Evolutionary conservation across 2,113 vertebrate species (phyloP).

Genomic region (Catharus bicknelli): DNA sequence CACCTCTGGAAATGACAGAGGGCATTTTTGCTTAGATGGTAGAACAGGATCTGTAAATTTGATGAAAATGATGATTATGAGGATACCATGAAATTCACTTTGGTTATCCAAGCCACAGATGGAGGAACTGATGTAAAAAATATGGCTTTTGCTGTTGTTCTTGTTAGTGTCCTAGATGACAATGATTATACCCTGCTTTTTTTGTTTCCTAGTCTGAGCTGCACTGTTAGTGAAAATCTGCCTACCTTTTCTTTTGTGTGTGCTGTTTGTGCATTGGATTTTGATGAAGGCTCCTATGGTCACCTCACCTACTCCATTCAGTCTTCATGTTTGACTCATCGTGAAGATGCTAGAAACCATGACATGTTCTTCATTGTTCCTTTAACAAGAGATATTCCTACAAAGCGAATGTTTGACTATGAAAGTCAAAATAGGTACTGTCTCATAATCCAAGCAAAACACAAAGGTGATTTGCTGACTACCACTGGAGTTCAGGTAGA

Average conservation of each 20-base stretch:
- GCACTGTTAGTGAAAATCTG: constrained; percentile 83
- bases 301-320: constrained; percentile 87
- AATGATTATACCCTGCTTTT: constrained; percentile 90
- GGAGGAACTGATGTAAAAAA: constrained; percentile 71
- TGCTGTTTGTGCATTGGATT: constrained; percentile 83
- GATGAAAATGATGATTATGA: constrained; percentile 84
- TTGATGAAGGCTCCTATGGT: constrained; percentile 85
- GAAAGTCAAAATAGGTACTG: constrained; percentile 84
- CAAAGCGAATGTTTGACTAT: constrained; percentile 86
- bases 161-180: constrained; percentile 83
- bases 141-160: constrained; percentile 79
- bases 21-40: constrained; percentile 77
- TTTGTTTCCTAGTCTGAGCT: constrained; percentile 80
- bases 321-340: constrained; percentile 79
- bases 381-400: constrained; percentile 85
- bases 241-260: constrained; percentile 82
- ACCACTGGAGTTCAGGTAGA: constrained; percentile 80
- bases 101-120: constrained; percentile 85
- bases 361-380: constrained; percentile 85
- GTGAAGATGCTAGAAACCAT: constrained; percentile 67
- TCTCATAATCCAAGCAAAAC: constrained; percentile 85
- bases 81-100: constrained; percentile 75
- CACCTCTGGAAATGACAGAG: constrained; percentile 83
- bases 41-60: constrained; percentile 81
- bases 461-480: constrained; percentile 82